Percentiles rank a stretch among this genome's conserved stretches.
These are phyloP conservation scores for Polypterus bichir DNA, from an alignment of 2,113 vertebrate genomes.

Conservation along the genomic window DNA sequence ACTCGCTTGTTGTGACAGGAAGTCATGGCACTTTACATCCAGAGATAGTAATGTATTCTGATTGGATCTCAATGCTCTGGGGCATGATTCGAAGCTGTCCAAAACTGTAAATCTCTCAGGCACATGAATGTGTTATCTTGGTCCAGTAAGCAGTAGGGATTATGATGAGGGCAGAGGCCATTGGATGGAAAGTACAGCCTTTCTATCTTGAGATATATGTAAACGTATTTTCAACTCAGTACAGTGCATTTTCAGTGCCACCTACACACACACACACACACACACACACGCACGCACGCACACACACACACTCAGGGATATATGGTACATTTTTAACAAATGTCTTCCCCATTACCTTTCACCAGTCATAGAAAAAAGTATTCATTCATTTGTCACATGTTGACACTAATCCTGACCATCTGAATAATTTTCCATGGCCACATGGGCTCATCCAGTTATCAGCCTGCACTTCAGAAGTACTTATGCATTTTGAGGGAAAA, in stretches of 20 bases:
- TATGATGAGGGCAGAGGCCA: constrained; percentile 20
- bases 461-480: too few species aligned
- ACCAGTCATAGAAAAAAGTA: constrained; percentile 40
- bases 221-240: too few species aligned
- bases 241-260: too few species aligned
- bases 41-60: constrained; percentile 51
- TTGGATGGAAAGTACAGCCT: constrained; percentile 13
- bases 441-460: too few species aligned
- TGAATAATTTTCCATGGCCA: too few species aligned
- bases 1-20: constrained; percentile 1
- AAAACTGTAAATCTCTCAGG: constrained; percentile 38
- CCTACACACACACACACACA: background rate
- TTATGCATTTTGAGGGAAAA: too few species aligned
- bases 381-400: constrained; percentile 29
- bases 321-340: constrained; percentile 33
- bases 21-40: constrained; percentile 31
- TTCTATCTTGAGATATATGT: too few species aligned
- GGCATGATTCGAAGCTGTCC: constrained; percentile 56
- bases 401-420: too few species aligned
- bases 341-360: constrained; percentile 35
- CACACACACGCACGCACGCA: constrained; percentile 11
- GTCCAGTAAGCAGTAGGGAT: constrained; percentile 37
- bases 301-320: constrained; percentile 17
- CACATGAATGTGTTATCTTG: constrained; percentile 41
- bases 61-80: constrained; percentile 52